phyloP scores from a whole-genome alignment of 2,888 invertebrate genomes.

The Hirtodrosophila confusa region DNA sequence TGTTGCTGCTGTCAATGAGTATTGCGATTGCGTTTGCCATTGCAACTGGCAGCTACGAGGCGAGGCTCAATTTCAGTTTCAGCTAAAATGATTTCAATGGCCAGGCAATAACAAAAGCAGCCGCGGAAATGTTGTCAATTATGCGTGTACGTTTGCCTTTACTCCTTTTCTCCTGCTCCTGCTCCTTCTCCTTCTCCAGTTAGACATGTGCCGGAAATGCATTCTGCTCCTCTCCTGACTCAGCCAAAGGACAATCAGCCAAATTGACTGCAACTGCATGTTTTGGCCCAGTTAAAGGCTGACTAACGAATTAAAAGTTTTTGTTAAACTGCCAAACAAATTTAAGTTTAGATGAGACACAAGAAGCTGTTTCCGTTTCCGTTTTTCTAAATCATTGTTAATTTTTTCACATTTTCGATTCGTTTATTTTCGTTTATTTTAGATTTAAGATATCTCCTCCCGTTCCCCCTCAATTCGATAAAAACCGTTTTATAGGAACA shows the following conservation, averaged over 20 bases:
- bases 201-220: conserved; percentile 43
- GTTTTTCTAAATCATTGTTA: too few relatives aligned
- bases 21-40: conserved; percentile 10
- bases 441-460: too few relatives aligned
- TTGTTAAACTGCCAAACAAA: too few relatives aligned
- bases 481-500: too few relatives aligned
- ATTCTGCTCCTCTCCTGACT: conserved; percentile 29
- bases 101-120: conserved; percentile 52
- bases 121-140: conserved; percentile 74
- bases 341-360: too few relatives aligned
- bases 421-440: too few relatives aligned
- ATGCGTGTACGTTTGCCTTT: conserved; percentile 52
- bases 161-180: neutral
- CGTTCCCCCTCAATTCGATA: too few relatives aligned
- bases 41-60: conserved; percentile 25
- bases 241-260: conserved; percentile 22
- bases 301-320: too few relatives aligned
- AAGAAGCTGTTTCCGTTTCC: too few relatives aligned
- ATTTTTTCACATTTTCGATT: too few relatives aligned
- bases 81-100: conserved; percentile 64
- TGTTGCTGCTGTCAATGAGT: conserved; percentile 32
- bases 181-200: neutral
- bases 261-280: conserved; percentile 37
- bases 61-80: conserved; percentile 52
- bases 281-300: conserved; percentile 17